A percentile compares a stretch with the other conserved stretches of the same genome.
These are phyloP conservation scores for Gnathonemus longibarbis DNA, from an alignment of 2,113 vertebrate genomes.

Conservation along the genomic window DNA sequence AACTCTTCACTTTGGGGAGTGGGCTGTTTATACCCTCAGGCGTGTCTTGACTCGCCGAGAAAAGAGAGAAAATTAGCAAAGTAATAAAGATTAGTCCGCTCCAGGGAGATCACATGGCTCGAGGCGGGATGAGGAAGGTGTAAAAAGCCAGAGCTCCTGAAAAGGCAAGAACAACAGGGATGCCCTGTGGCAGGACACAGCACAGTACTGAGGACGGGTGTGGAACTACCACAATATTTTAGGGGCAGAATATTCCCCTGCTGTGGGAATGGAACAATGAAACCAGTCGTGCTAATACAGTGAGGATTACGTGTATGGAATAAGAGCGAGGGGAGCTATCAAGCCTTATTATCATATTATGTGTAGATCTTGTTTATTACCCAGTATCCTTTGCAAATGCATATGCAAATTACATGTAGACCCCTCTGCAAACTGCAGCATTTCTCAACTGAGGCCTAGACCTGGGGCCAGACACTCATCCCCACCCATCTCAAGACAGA, in stretches of 20 bases:
- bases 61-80: not conserved
- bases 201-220: not conserved
- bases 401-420: not conserved
- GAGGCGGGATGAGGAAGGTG: not conserved
- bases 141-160: not conserved
- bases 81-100: not conserved
- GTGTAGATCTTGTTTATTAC: not conserved
- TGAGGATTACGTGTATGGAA: not conserved
- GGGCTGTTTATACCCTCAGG: not conserved
- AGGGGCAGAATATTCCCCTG: not conserved
- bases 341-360: not conserved
- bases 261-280: not conserved
- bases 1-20: not conserved
- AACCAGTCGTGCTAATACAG: not conserved
- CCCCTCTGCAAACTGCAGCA: not conserved
- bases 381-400: not conserved
- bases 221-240: not conserved
- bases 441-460: not conserved
- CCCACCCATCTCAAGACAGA: not conserved
- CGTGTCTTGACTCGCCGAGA: not conserved
- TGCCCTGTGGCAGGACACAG: not conserved
- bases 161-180: not conserved
- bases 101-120: not conserved
- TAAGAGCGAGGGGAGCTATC: not conserved
- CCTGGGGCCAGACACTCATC: not conserved